phyloP scores from a whole-genome alignment of 2,113 vertebrate species.

The Aegotheles bennettii region DNA sequence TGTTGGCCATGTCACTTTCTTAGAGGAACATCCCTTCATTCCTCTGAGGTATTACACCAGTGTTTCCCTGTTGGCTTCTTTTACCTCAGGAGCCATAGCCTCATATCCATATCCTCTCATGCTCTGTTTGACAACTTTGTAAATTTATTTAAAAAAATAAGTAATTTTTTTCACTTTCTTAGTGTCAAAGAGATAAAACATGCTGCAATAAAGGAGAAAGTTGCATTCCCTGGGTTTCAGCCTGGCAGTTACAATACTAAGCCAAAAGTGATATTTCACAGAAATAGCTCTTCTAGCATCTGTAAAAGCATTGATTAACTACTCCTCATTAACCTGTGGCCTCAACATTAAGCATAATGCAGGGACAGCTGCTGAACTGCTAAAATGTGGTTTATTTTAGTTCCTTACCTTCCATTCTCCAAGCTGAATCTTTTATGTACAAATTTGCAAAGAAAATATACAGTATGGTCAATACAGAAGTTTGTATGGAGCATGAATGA shows the following conservation, averaged over 20 bases:
- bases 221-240: background rate
- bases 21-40: no score
- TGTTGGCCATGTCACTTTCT: no score
- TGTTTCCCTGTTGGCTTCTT: no score
- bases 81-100: no score
- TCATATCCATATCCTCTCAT: no score
- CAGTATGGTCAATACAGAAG: background rate
- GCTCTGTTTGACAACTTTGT: background rate
- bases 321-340: background rate
- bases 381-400: background rate
- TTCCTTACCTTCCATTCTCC: background rate
- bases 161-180: background rate
- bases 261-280: background rate
- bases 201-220: background rate
- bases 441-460: background rate
- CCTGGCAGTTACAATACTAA: background rate
- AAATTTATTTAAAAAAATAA: no score
- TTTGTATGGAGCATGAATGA: background rate
- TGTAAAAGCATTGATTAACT: background rate
- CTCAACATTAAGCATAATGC: background rate
- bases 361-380: background rate
- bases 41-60: no score
- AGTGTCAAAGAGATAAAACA: background rate
- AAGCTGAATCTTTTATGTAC: background rate
- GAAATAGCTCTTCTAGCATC: background rate